Base-by-base conservation (phyloP, 2,797 vertebrate genomes). In the Netta rufina region DNA sequence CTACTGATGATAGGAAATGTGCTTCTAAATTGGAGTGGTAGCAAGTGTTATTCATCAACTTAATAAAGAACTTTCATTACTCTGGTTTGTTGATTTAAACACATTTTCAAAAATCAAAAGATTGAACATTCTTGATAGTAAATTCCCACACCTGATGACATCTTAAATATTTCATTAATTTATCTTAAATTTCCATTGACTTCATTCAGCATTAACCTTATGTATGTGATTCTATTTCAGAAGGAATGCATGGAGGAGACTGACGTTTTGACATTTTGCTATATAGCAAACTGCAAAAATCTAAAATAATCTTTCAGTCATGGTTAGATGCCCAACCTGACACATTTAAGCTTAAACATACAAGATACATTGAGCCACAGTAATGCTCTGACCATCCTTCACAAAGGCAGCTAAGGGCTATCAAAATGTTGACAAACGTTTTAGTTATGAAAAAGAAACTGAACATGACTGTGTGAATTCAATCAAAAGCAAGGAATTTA, bases 341-440 rank as follows among this genome's bases (percentile, higher is more conserved):
- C n/a, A 47, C 11, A 27, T 64, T 7, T 80, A 64, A 90, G 60
- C 38, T 66, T 88, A 74, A 86, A 58, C 57, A 77, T 19, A 41
- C 18, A 45, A 45, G n/a, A 79, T 64, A 67, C 17, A 39, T 2
- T 60, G 30, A 78, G 27, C 17, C 64, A 84, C 30, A 75, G 8
- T 51, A 71, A 47, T 49, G 25, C 27, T 81, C 20, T 65, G 53
- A 73, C 33, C 16, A 41, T 71, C 22, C 33, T 83, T 81, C 58
- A 60, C 6, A 28, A 36, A 77, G 33, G 25, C 27, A 72, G 32
- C 28, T 60, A 78, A 56, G 25, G 41, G 19, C 21, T 84, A 77
- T 78, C 49, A 92, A 88, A 86, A 78, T n/a, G 6, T 30, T 93
- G 73, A 69, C 33, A 90, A 77, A 81, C 74, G 67, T 74, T 92